Base-by-base conservation (phyloP, 2,113 vertebrate species). In the Toxotes jaculatrix region DNA sequence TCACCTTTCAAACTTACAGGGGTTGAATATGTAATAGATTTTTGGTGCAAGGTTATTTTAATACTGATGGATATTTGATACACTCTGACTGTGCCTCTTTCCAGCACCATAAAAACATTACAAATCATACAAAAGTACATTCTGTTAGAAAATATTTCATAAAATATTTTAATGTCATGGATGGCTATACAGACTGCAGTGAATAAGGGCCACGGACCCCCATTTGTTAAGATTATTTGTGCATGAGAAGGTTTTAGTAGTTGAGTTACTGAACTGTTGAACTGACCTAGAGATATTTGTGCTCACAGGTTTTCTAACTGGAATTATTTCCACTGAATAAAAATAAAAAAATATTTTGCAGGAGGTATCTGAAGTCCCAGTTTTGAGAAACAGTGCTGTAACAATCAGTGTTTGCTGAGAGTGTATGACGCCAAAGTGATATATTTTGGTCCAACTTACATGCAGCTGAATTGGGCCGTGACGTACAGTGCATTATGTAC, bases 401-500 rank as follows among this genome's bases (percentile, higher is more conserved):
- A 45, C 43, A 40, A 27, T 63, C 21, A 34, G 16, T 62, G 36
- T n/a, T 74, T 81, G 32, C 40, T 40, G 16, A 5, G 6, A 51
- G 19, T 4, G 3, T 40, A 0, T 56, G 61, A 62, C 55, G 36
- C 71, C 53, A 63, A 12, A 74, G 43, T 45, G 6, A 17, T 57
- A 64, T 72, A 10, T 56, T 77, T 53, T 55, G 38, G 55, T 78
- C 40, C 27, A 71, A 3, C 13, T 70, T 53, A 55, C 34, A 63
- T n/a, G 17, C 1, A 64, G 66, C 47, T 75, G 70, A 83, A 83
- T 45, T 68, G 56, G 34, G 36, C n/a, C 4, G 4, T 32, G 81
- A 78, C 64, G 55, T 70, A 80, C 32, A 27, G 19, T 43, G 64
- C 3, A 77, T 74, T 31, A 40, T 85, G 32, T 68, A 63, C 77